phyloP scores from a whole-genome alignment of 2,888 invertebrate genomes.

The Scaptomyza parva region DNA sequence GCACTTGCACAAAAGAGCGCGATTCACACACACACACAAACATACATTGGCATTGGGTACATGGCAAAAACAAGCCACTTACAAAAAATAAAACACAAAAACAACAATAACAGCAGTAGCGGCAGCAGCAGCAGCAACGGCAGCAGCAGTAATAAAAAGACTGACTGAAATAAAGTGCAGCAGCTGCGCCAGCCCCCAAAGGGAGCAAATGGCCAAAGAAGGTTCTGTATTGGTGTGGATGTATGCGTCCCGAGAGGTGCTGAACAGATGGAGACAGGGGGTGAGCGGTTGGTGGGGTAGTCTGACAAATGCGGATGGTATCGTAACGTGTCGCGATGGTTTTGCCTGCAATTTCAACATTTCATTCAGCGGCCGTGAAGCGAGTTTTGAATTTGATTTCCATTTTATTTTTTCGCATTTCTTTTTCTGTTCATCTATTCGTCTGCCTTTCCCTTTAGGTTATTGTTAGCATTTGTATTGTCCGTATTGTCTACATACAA shows the following conservation, averaged over 20 bases:
- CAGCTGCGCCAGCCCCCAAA: constrained; percentile 67
- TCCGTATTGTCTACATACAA: constrained; percentile 27
- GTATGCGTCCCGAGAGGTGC: background rate
- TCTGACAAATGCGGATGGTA: constrained; percentile 53
- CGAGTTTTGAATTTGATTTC: constrained; percentile 71
- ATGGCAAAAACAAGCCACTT: constrained; percentile 66
- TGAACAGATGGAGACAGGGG: background rate
- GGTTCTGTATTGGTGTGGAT: constrained; percentile 15
- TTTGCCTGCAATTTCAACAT: constrained; percentile 65
- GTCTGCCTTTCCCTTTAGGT: constrained; percentile 20
- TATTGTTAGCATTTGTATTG: constrained; percentile 45
- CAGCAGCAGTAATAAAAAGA: constrained; percentile 43
- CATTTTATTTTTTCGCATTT: constrained; percentile 21
- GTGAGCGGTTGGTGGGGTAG: background rate
- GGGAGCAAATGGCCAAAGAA: constrained; percentile 28
- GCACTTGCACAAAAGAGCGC: constrained; percentile 79
- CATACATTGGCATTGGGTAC: constrained; percentile 37
- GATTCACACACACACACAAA: constrained; percentile 39
- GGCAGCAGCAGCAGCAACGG: background rate
- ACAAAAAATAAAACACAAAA: constrained; percentile 25
- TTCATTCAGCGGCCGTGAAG: constrained; percentile 67
- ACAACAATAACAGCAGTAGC: background rate
- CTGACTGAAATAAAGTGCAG: constrained; percentile 78
- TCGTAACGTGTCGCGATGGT: constrained; percentile 24
- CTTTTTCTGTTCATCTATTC: background rate